Base-by-base conservation (phyloP, 2,888 invertebrate species). In the Linnaemya tessellans region DNA sequence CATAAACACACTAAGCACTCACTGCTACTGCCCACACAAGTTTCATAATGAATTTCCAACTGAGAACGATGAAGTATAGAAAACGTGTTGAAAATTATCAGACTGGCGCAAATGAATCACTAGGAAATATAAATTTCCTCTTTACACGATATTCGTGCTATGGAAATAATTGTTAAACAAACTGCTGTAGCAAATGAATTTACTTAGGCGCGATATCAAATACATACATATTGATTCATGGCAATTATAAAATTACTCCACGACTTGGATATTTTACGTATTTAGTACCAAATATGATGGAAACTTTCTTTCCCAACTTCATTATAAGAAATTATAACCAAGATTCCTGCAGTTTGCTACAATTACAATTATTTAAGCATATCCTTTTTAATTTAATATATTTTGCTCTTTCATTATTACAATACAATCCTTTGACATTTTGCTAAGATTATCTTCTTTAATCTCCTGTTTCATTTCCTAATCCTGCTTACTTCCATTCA, bases 1-100 rank as follows among this genome's bases (percentile, higher is more conserved):
- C 41, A 51, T 2, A 65, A 13, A 46, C 22, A 25, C 38, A 38
- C 22, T 54, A 20, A 56, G 10, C 35, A n/a, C 46, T 30, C 7
- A 8, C 9, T n/a, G 4, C 30, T 41, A 41, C 41, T 11, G 13
- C 10, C 35, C 58, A 35, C 35, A 67, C 35, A 49, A 67, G 67
- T 77, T 58, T 67, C 49, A 67, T 64, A 71, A 56, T 8, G 60
- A 79, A 70, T 30, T n/a, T 54, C 38, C 54, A 54, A 30, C 41
- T 62, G 60, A 49, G 41, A 51, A 41, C 46, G 43, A 62, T 51
- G 2, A 30, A 41, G 54, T 62, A 62, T 38, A 49, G 49, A 67
- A 58, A 67, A 70, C 41, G 25, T 54, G 51, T 41, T 78, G 51
- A 41, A 51, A 62, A 25, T 51, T 49, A 70, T 62, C 41, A 20